Evolutionary conservation across 2,888 invertebrate genomes (phyloP), one percentile per base, ranked within the genome.

Genomic region (Philhelius pedissequus): DNA sequence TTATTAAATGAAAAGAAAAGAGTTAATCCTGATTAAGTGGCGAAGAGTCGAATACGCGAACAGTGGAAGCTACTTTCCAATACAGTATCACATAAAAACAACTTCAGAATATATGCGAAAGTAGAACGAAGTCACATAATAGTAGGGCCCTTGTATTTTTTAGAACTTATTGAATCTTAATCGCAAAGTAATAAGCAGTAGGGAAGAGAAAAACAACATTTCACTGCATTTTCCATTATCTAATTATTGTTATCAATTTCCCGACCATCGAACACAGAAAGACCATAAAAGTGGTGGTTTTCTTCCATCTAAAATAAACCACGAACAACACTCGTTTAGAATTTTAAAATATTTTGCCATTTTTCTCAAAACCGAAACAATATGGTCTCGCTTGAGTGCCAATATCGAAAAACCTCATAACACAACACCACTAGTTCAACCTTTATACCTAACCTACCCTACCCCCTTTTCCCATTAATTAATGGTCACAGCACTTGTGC

Each of bases 401-500:
- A 78, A 58, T 71, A 70, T 30, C 8, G 32, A 32, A 48, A 30
- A 64, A 62, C 45, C 62, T 30, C 3, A 30, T 43, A 62, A 11
- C 32, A 45, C 76, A 62, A 11, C 32, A 45, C 76, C 56, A 78
- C 20, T 64, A 64, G 20, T 13, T 20, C 48, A 30, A 48, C 38
- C 15, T n/a, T n/a, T 35, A 73, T 22, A 56, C 56, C n/a, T 30
- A 18, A n/a, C n/a, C n/a, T n/a, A n/a, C n/a, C 18, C 6, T 11
- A 13, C 0, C 35, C 32, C 30, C 48, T 74, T 38, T 40, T 32
- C 35, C 45, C 62, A 25, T 60, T 77, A 82, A 82, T 82, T 82
- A 71, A 71, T 76, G 66, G 18, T 52, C 62, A 8, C 30, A 27
- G 58, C 81, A 81, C 71, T 76, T 81, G 81, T 77, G 71, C 71